A percentile compares a stretch with the other conserved stretches of the same genome.
These are phyloP conservation scores for Drosophila nikananu DNA, from an alignment of 1,140 invertebrate species.

Conservation along the genomic window DNA sequence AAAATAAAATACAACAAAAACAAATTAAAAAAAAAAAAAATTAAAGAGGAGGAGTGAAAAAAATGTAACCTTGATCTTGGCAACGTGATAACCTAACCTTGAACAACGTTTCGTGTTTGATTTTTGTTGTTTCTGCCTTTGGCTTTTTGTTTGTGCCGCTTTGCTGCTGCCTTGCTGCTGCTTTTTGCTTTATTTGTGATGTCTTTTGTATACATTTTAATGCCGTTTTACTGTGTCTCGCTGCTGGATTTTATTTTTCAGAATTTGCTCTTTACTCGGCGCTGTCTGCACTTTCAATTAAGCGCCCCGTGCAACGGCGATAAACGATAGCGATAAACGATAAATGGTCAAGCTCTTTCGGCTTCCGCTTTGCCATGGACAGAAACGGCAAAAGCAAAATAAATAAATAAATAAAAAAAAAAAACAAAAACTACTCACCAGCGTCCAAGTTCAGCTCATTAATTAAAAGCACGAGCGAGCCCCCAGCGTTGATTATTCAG, in stretches of 20 bases:
- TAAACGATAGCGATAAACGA: constrained; percentile 32
- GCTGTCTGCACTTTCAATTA: constrained; percentile 76
- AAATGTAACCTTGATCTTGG: constrained; percentile 77
- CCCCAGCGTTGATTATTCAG: constrained; percentile 61
- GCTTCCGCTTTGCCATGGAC: constrained; percentile 54
- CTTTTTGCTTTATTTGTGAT: constrained; percentile 42
- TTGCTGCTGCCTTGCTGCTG: constrained; percentile 10
- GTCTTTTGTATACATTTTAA: constrained; percentile 73
- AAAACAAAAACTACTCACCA: constrained; percentile 36
- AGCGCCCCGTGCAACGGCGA: constrained; percentile 16
- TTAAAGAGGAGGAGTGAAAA: constrained; percentile 22
- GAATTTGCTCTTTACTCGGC: constrained; percentile 52
- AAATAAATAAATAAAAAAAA: constrained; percentile 25
- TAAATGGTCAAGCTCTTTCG: constrained; percentile 28
- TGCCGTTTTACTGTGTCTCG: constrained; percentile 65
- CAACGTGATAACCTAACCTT: constrained; percentile 83
- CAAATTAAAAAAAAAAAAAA: constrained; percentile 10
- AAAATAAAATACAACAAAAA: constrained; percentile 43
- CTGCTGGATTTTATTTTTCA: constrained; percentile 57
- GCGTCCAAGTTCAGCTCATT: constrained; percentile 67
- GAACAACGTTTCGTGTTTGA: constrained; percentile 77
- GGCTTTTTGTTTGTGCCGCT: constrained; percentile 28
- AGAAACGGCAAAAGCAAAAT: not conserved
- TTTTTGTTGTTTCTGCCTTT: constrained; percentile 58
- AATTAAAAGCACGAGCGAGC: constrained; percentile 79